A percentile compares a stretch with the other conserved stretches of the same genome.
These are phyloP conservation scores for Nebria ingens DNA, from an alignment of 1,140 invertebrate species.

Conservation along the genomic window DNA sequence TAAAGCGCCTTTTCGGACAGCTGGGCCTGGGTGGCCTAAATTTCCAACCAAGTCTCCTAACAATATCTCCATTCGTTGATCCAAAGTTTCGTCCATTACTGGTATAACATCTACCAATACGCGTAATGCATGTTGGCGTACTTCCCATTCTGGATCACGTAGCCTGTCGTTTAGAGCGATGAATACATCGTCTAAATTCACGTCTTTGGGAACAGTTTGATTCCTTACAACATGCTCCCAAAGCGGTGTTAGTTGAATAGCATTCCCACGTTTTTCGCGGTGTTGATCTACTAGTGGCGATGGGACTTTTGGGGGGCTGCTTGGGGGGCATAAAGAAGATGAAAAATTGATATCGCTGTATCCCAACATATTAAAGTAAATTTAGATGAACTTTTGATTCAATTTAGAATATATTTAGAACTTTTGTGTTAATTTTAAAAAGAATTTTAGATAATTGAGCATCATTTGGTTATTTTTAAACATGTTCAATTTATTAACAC, in stretches of 20 bases:
- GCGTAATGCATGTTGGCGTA: constrained; percentile 63
- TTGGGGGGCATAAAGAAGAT: not conserved
- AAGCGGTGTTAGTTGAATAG: constrained; percentile 53
- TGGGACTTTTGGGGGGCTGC: not conserved
- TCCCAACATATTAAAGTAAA: not conserved
- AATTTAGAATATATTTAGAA: not conserved
- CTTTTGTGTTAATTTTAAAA: not conserved
- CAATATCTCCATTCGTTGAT: constrained; percentile 45
- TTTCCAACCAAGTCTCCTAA: constrained; percentile 58
- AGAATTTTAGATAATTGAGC: not conserved
- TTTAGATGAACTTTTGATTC: not conserved
- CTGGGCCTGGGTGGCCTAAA: constrained; percentile 61
- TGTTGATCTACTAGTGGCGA: not conserved
- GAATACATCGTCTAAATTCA: constrained; percentile 53
- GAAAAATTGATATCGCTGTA: not conserved
- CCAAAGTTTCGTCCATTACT: constrained; percentile 50
- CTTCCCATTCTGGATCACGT: constrained; percentile 69
- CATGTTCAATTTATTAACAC: too few relatives aligned
- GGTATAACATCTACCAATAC: constrained; percentile 64
- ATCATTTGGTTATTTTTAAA: not conserved
- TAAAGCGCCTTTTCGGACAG: constrained; percentile 61
- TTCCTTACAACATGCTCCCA: constrained; percentile 64
- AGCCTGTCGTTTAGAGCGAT: constrained; percentile 55
- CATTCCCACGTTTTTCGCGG: not conserved
- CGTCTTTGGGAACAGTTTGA: constrained; percentile 44